Base-by-base conservation (phyloP, 2,888 invertebrate species). In the Diadegma fenestrale region DNA sequence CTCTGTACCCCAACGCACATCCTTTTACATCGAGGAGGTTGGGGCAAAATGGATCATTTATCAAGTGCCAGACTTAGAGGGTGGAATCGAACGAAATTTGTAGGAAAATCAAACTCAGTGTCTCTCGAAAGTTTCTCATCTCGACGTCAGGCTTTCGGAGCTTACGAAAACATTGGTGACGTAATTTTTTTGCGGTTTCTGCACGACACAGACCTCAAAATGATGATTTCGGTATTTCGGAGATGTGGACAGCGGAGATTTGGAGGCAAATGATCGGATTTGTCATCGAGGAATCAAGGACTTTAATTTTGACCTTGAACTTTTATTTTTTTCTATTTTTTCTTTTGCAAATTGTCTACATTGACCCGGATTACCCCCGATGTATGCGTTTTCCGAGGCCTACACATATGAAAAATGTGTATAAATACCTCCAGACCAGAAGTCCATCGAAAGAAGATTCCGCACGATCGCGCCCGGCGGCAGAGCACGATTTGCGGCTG, bases 371-470 rank as follows among this genome's bases (percentile, higher is more conserved):
- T 58, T 26, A 26, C 12, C 58, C 14, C 58, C 37, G 37, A 19
- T 0, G 22, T 51, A 68, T 30, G 71, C 71, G n/a, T 19, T 58
- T 26, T 54, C 48, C 22, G 22, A 30, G 37, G 45, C 8, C 17
- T 61, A 2, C 51, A 58, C 19, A 76, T 41, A 76, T 71, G 19
- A 19, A 73, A 6, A 6, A 30, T 33, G 48, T 22, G 19, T 63
- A 78, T 72, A 73, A 75, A 73, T 73, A 82, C 58, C 68, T 33
- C 30, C 63, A 51, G 45, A 61, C 54, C 68, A 51, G 72, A 81
- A 79, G 85, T 81, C 78, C 85, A 79, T 71, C 81, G 78, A 64
- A 85, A 80, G 61, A 80, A 80, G 84, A 73, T 85, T 51, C 78
- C 81, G 41, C 72, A 22, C 69, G 63, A 81, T 85, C 73, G 75